Evolutionary conservation across 2,797 vertebrate genomes (phyloP), one percentile per base, ranked within the genome.

Genomic region (Malacoctenus gilli): DNA sequence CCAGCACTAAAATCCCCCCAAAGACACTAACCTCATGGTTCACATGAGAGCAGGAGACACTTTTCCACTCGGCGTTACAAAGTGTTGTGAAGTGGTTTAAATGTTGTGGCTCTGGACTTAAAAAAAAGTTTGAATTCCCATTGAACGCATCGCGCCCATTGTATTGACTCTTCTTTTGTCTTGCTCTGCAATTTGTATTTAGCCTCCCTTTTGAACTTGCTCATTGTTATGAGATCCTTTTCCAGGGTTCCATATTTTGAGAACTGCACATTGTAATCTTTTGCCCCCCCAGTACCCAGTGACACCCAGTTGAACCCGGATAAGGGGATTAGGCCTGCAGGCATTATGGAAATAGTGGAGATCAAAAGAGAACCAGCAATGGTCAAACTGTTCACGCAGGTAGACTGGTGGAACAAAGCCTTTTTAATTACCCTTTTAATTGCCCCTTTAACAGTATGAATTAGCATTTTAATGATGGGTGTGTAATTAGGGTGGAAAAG

Each of bases 341-440:
- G 79, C 86, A 61, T 79, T 76, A 73, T 80, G 68, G 69, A 82
- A 77, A 82, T 67, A 59, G 56, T 68, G 52, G 48, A 73, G 81
- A 86, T 88, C 80, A 87, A 78, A 86, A 72, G 68, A 68, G 61
- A 72, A 82, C 70, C 73, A 82, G 81, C 77, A 78, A 67, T 44
- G 84, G 85, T 82, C 77, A 80, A 68, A 75, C 47, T 67, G 70
- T 73, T 86, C 77, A 72, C 32, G 75, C 85, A 89, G 82, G 86
- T 89, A 89, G 73, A 85, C 77, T 80, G 64, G 68, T 83, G 84
- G 85, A 91, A 89, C 86, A 90, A 90, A 90, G 85, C 85, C 72
- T 87, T 90, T 82, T 90, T 89, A 89, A 91, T 90, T 88, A 89
- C 85, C 85, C 80, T 88, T 89, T 85, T 91, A 91, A 91, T 90